A percentile compares a stretch with the other conserved stretches of the same genome.
These are phyloP conservation scores for Oxyruncus cristatus DNA, from an alignment of 2,113 vertebrate species.

Conservation along the genomic window DNA sequence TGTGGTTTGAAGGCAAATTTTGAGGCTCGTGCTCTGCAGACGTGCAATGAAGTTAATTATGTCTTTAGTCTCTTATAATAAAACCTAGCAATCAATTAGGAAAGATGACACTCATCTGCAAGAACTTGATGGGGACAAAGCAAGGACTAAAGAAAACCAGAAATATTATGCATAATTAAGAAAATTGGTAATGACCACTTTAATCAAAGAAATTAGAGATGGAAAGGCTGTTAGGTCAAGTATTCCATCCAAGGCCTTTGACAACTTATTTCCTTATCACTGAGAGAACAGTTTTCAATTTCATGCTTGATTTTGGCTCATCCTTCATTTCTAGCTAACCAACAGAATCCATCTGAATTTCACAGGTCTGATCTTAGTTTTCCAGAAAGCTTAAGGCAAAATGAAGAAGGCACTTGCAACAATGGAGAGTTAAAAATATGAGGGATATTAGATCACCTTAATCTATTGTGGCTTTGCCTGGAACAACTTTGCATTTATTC, in stretches of 20 bases:
- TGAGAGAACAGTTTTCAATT: conserved; percentile 20
- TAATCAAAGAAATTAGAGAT: neutral
- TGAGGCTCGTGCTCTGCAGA: neutral
- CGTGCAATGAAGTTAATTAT: neutral
- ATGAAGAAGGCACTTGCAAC: neutral
- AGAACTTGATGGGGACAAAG: neutral
- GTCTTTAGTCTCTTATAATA: neutral
- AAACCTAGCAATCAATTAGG: neutral
- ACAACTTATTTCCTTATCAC: conserved; percentile 28
- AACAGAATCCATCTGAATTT: neutral
- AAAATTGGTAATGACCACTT: neutral
- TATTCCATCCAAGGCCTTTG: neutral
- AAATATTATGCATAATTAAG: neutral
- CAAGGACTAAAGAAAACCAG: neutral
- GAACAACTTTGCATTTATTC: neutral
- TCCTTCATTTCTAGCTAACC: neutral
- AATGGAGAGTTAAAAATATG: neutral
- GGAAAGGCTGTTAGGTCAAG: neutral
- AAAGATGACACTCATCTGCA: neutral
- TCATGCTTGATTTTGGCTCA: conserved; percentile 40
- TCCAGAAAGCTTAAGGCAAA: neutral
- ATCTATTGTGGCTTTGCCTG: neutral
- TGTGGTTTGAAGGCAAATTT: conserved; percentile 17
- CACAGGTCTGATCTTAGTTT: neutral
- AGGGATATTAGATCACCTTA: neutral